Base-by-base conservation (phyloP, 2,888 invertebrate species). In the Acrocyrtus sp. region DNA sequence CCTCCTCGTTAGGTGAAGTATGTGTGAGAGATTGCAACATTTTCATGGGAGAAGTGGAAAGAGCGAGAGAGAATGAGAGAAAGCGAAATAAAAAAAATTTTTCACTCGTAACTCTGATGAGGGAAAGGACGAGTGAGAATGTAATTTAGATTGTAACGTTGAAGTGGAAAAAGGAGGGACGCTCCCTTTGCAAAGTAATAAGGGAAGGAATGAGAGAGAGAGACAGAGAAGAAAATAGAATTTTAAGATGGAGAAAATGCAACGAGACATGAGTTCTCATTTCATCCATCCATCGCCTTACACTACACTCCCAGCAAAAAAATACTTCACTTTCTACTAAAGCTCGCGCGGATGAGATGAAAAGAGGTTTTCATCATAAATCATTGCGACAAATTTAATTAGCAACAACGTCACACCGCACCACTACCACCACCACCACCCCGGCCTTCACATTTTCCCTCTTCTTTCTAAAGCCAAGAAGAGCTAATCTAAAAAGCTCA, bases 361-460 rank as follows among this genome's bases (percentile, higher is more conserved):
- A 75, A 75, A 70, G 70, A 70, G 70, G 66, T 70, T 67, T 69
- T 75, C 67, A 75, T 76, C 77, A 78, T 80, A 80, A 80, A 80
- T 80, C 80, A 80, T 77, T 69, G 78, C 76, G 80, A 78, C 78
- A 80, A 80, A 80, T 80, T 80, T 80, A 80, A 80, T 80, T 80
- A 80, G 80, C 76, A 78, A 70, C 70, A 70, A 70, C 70, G 70
- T 70, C 70, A 70, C 70, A 70, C 70, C 69, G 56, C 50, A 45
- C 61, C 61, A 61, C 29, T 61, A 39, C 21, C 19, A 6, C 43
- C 45, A 10, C 58, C 47, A 27, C 2, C 21, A 21, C 54, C 24
- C 19, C 27, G 53, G 53, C 53, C 53, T 34, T 53, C 53, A 34
- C 21, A 34, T 27, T 34, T 17, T 27, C 53, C 26, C 50, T 5